phyloP scores from a whole-genome alignment of 2,113 vertebrate species.

The Psophia crepitans region DNA sequence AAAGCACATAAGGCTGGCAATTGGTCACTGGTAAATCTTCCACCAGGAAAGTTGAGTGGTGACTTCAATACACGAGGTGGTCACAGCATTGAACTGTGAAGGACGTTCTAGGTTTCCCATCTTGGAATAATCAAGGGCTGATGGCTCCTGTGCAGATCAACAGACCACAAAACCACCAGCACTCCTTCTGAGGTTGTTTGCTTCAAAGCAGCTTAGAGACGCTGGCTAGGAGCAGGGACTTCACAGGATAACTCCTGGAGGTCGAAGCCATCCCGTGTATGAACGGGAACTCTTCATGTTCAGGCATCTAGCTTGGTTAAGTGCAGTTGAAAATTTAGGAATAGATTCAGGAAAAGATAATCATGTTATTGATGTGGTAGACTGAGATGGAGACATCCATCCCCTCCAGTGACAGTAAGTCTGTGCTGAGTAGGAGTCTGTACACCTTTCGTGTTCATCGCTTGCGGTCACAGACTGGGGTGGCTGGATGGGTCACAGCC shows the following conservation, averaged over 20 bases:
- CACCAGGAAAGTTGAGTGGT: background rate
- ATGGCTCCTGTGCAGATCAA: background rate
- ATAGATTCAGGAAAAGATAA: background rate
- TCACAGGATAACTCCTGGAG: background rate
- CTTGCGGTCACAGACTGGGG: background rate
- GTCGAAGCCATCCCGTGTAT: background rate
- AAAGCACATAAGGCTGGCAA: background rate
- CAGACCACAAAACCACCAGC: background rate
- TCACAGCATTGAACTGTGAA: background rate
- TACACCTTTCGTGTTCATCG: background rate
- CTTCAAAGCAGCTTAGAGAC: background rate
- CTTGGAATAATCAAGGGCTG: background rate
- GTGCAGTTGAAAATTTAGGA: background rate
- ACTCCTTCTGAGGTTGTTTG: background rate
- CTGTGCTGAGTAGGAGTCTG: background rate
- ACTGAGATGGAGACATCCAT: background rate
- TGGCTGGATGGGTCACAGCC: background rate
- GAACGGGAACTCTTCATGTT: background rate
- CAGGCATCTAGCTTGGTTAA: background rate
- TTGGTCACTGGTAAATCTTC: background rate
- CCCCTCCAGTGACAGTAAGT: background rate
- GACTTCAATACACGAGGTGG: background rate
- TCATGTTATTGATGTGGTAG: background rate
- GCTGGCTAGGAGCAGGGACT: background rate
- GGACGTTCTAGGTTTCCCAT: background rate